Conservation (phyloP, 2,113 vertebrate species). For the Rhineura floridana region DNA sequence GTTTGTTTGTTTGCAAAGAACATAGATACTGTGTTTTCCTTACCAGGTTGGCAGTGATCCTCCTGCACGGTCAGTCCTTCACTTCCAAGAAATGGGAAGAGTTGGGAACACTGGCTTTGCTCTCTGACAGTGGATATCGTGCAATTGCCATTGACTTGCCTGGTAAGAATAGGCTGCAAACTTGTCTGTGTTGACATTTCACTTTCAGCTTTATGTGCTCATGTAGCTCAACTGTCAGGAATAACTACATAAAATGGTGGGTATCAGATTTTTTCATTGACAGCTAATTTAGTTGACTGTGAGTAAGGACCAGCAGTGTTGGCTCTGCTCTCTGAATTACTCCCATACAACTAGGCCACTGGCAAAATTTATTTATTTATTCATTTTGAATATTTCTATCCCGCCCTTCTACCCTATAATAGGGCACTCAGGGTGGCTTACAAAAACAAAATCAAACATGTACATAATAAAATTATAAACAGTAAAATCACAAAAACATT, state of each 20-base stretch:
- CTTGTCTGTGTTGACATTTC: not conserved
- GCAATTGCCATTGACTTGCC: slow-evolving; percentile 92
- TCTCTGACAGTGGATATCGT: slow-evolving; percentile 86
- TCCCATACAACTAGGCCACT: not conserved
- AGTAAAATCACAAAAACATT: too few species aligned
- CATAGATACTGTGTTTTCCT: not conserved
- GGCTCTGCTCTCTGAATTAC: not conserved
- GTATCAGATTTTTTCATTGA: not conserved
- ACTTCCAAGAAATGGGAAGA: slow-evolving; percentile 92
- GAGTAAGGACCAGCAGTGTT: not conserved
- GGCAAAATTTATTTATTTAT: too few species aligned
- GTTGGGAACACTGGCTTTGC: slow-evolving; percentile 87
- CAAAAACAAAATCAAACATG: too few species aligned
- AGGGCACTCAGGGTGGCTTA: too few species aligned
- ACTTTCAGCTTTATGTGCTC: not conserved
- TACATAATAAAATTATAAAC: too few species aligned
- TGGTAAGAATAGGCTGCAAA: slow-evolving; percentile 73
- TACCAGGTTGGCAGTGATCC: slow-evolving; percentile 84
- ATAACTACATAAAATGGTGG: not conserved
- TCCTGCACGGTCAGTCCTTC: slow-evolving; percentile 94
- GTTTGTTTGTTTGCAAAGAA: not conserved
- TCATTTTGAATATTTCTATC: too few species aligned
- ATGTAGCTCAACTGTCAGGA: not conserved
- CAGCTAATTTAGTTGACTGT: not conserved
- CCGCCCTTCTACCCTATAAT: too few species aligned